phyloP scores from a whole-genome alignment of 2,797 vertebrate species.

The Diplodus sargus region DNA sequence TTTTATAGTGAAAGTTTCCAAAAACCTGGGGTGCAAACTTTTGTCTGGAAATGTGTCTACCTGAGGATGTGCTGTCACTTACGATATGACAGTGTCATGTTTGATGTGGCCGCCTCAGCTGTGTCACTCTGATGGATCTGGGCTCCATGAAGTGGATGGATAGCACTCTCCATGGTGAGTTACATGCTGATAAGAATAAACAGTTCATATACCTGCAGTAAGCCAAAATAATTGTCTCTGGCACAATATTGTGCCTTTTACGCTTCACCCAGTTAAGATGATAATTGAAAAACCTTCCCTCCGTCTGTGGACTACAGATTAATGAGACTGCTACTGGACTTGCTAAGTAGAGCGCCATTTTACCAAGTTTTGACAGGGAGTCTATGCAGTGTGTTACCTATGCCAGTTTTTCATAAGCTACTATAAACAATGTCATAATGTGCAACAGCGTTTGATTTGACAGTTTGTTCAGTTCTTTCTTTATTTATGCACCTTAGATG shows the following conservation, averaged over 20 bases:
- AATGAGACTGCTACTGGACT: neutral
- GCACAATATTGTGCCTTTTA: neutral
- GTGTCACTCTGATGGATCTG: constrained; percentile 21
- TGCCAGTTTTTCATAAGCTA: neutral
- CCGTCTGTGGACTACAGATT: neutral
- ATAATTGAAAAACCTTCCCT: neutral
- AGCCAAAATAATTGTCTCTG: neutral
- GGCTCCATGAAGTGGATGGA: neutral
- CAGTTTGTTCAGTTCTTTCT: neutral
- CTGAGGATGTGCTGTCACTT: constrained; percentile 11
- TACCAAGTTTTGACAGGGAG: neutral
- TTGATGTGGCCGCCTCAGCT: constrained; percentile 10
- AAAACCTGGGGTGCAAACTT: neutral
- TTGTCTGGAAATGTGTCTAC: neutral
- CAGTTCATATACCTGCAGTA: neutral
- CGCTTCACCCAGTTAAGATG: neutral
- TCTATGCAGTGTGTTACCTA: neutral
- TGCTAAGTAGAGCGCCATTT: neutral
- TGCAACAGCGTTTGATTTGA: neutral
- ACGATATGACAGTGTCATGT: constrained; percentile 13
- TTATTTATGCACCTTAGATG: constrained; percentile 9
- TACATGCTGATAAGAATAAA: constrained; percentile 2
- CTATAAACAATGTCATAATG: constrained; percentile 22
- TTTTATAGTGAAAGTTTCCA: neutral
- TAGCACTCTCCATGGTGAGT: neutral